A percentile compares a stretch with the other conserved stretches of the same genome.
Evolutionary conservation across 1,140 invertebrate species (phyloP).

Genomic region (Tetramorium alpestre): DNA sequence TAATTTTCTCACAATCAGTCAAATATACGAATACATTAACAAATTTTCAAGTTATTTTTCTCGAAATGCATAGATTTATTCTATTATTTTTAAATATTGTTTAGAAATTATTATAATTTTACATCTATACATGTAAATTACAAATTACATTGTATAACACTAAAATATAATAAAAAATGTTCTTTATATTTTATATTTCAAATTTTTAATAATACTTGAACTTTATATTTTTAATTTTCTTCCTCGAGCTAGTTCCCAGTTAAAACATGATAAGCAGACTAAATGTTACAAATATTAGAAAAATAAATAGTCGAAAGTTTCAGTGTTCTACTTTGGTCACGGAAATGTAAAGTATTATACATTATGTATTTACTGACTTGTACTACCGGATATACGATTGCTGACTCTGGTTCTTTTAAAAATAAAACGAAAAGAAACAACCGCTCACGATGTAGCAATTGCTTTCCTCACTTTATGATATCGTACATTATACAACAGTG

Average conservation of each 20-base stretch:
- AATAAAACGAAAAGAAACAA: not conserved
- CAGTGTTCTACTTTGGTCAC: not conserved
- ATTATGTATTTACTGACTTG: not conserved
- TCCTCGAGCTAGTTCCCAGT: not conserved
- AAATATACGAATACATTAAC: too few relatives aligned
- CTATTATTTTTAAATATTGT: not conserved
- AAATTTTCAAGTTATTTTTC: not conserved
- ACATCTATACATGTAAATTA: not conserved
- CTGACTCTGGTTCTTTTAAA: not conserved
- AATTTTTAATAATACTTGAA: not conserved
- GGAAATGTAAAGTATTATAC: not conserved
- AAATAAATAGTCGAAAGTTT: not conserved
- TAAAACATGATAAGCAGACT: not conserved
- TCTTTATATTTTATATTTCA: not conserved
- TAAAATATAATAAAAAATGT: not conserved
- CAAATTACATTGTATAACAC: not conserved
- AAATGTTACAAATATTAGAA: not conserved
- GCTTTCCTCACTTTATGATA: not conserved
- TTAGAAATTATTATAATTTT: not conserved
- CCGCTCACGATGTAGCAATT: not conserved
- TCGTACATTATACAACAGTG: not conserved
- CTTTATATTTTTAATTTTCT: slow-evolving; percentile 14
- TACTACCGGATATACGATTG: not conserved
- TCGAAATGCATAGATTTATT: not conserved
- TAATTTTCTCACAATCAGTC: not conserved